Evolutionary conservation across 1,140 invertebrate species (phyloP).

Genomic region (Dinoponera quadriceps): DNA sequence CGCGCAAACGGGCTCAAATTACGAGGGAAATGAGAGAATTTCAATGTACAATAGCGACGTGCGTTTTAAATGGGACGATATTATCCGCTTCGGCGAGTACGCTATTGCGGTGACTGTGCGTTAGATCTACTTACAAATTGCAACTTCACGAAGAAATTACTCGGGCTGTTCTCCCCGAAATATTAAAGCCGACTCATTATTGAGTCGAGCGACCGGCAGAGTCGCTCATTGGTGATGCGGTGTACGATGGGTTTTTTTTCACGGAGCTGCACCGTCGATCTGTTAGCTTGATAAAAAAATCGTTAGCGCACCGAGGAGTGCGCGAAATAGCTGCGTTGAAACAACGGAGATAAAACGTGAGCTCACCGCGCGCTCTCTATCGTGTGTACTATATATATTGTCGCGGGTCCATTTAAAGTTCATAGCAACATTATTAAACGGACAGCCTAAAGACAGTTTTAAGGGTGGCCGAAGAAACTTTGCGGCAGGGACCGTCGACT

Average conservation of each 20-base stretch:
- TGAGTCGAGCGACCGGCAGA: too few relatives aligned
- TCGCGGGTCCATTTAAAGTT: constrained; percentile 18
- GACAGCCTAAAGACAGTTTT: constrained; percentile 34
- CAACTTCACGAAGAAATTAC: not conserved
- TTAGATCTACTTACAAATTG: constrained; percentile 15
- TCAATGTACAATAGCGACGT: not conserved
- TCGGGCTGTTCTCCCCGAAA: too few relatives aligned
- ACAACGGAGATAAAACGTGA: not conserved
- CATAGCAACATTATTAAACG: constrained; percentile 53
- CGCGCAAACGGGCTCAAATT: not conserved
- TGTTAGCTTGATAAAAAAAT: not conserved
- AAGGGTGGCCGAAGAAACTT: constrained; percentile 36
- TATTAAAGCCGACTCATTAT: too few relatives aligned
- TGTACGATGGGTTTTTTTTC: not conserved
- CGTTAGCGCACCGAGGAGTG: not conserved
- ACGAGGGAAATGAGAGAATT: too few relatives aligned
- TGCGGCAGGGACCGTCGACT: not conserved
- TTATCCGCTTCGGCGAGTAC: not conserved
- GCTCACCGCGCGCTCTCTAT: not conserved
- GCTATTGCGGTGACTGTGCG: not conserved
- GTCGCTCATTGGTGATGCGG: too few relatives aligned
- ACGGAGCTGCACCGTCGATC: not conserved
- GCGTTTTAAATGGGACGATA: not conserved
- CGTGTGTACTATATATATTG: not conserved
- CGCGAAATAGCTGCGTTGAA: not conserved